Conservation (phyloP, 2,797 vertebrate species). For the Malacoraja senta region DNA sequence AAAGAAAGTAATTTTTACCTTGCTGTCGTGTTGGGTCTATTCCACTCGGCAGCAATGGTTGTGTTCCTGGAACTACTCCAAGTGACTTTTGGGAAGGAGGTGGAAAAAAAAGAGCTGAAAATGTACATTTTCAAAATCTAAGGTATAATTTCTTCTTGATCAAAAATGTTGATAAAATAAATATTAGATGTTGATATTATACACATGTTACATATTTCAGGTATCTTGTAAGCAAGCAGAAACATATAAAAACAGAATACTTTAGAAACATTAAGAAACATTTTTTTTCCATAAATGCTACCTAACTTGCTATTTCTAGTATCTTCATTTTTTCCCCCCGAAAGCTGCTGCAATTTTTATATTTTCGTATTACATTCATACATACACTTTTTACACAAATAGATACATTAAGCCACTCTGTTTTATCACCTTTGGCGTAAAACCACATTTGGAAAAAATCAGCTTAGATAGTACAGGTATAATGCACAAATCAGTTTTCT, state of each 20-base stretch:
- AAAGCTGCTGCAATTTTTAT: too few species aligned
- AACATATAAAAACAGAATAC: too few species aligned
- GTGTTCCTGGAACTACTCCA: conserved; percentile 84
- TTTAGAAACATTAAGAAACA: too few species aligned
- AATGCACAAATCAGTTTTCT: background rate
- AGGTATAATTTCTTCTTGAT: background rate
- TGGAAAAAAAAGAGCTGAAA: background rate
- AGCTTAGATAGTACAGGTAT: background rate
- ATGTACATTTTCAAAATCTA: background rate
- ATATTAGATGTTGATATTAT: background rate
- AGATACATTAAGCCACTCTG: background rate
- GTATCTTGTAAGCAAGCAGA: background rate
- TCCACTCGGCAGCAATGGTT: conserved; percentile 83
- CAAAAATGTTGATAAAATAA: background rate
- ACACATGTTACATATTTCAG: background rate
- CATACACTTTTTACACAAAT: background rate
- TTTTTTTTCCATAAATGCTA: too few species aligned
- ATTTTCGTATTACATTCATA: background rate
- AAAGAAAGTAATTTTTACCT: conserved; percentile 56
- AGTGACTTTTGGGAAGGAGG: conserved; percentile 63
- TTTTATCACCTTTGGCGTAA: background rate
- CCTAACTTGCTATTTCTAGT: too few species aligned
- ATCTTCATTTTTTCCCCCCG: too few species aligned
- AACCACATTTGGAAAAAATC: background rate
- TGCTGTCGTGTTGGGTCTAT: conserved; percentile 95